A percentile compares a stretch with the other conserved stretches of the same genome.
Evolutionary conservation across 2,888 invertebrate species (phyloP).

Genomic region (Dromius quadrimaculatus): DNA sequence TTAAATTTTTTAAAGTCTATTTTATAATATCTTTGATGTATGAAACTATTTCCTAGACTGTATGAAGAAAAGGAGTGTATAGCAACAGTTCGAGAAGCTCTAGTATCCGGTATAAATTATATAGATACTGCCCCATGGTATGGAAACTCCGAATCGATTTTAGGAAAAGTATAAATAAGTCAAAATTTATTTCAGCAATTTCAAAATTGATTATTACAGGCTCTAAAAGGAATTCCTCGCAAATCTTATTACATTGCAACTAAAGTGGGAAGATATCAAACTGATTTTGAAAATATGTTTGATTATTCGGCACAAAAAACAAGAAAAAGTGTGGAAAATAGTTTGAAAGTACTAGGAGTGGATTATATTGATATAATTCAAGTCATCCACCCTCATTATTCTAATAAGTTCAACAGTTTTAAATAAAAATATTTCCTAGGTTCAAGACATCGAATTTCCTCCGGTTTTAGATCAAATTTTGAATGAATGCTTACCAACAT

Average conservation of each 20-base stretch:
- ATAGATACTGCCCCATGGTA: conserved; percentile 95
- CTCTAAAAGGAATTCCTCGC: conserved; percentile 82
- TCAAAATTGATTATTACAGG: conserved; percentile 69
- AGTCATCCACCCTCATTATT: no score
- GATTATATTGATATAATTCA: conserved; percentile 92
- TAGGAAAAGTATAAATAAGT: conserved; percentile 85
- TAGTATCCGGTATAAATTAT: conserved; percentile 88
- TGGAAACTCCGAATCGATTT: conserved; percentile 83
- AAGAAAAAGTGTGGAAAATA: conserved; percentile 79
- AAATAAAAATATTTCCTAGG: conserved; percentile 74
- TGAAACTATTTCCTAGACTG: conserved; percentile 69
- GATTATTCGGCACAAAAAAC: conserved; percentile 86
- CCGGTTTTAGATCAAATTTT: conserved; percentile 79
- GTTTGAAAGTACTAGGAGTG: conserved; percentile 78
- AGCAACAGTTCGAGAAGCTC: conserved; percentile 76
- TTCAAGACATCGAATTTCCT: conserved; percentile 94
- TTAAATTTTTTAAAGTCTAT: no score
- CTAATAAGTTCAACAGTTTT: no score
- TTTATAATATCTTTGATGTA: no score
- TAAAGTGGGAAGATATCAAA: conserved; percentile 89
- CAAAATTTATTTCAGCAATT: neutral
- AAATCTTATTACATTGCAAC: conserved; percentile 89
- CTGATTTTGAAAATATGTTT: conserved; percentile 80
- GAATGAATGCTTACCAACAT: conserved; percentile 87
- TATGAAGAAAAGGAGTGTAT: conserved; percentile 77